phyloP scores from a whole-genome alignment of 2,797 vertebrate genomes.

The Neosilurus mollespiculum region DNA sequence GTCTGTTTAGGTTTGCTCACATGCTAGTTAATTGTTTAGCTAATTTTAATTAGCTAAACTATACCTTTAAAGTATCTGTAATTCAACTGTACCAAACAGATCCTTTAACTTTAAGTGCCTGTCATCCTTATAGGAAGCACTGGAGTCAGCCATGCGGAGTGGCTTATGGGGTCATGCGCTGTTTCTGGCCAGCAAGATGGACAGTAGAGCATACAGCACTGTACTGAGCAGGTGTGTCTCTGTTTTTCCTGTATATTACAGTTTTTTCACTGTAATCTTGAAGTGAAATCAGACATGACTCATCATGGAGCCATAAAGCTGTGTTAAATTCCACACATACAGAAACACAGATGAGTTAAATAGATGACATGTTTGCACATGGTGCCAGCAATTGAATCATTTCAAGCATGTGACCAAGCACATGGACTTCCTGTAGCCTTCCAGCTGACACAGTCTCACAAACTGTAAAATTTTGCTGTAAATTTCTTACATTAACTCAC shows the following conservation, averaged over 20 bases:
- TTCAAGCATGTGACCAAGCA: background rate
- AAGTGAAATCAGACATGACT: background rate
- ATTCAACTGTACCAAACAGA: background rate
- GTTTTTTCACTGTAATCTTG: background rate
- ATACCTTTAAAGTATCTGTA: background rate
- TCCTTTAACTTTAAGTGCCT: background rate
- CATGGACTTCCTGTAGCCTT: background rate
- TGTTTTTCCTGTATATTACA: background rate
- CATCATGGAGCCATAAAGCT: background rate
- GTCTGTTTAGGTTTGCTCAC: too few relatives aligned
- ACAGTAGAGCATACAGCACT: conserved; percentile 83
- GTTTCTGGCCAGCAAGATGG: conserved; percentile 94
- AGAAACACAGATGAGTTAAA: background rate
- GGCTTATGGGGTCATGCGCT: conserved; percentile 91
- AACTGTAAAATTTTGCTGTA: background rate
- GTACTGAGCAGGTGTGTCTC: conserved; percentile 82
- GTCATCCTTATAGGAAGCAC: conserved; percentile 77
- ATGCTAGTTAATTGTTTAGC: too few relatives aligned
- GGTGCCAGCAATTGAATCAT: background rate
- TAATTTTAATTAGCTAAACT: background rate
- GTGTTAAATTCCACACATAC: background rate
- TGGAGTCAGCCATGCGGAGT: conserved; percentile 86
- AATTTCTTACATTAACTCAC: too few relatives aligned
- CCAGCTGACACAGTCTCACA: background rate
- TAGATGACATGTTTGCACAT: background rate